These are phyloP conservation scores for Alcedo atthis DNA, from an alignment of 2,797 vertebrate genomes.

Conservation along the genomic window DNA sequence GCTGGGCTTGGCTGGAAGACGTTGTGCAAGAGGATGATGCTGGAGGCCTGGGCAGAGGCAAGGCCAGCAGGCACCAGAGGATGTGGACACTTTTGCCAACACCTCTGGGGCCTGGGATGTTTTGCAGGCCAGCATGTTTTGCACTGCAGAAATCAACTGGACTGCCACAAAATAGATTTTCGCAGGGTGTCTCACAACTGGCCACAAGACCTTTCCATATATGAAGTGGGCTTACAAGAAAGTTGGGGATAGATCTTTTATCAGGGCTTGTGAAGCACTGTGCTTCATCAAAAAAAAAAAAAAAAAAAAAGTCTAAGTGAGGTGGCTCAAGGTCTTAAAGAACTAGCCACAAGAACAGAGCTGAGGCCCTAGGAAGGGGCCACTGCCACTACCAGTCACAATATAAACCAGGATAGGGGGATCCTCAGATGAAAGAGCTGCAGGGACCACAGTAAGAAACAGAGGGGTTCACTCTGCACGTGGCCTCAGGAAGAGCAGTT, in stretches of 20 bases:
- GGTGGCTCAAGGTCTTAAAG: not conserved
- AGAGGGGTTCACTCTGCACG: not conserved
- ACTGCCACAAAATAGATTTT: too few species aligned
- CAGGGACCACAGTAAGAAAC: not conserved
- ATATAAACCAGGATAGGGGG: not conserved
- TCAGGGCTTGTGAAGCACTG: not conserved
- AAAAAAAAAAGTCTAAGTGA: not conserved
- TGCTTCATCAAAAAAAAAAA: not conserved
- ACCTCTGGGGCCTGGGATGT: not conserved
- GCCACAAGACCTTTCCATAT: not conserved
- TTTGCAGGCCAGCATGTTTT: not conserved
- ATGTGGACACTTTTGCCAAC: not conserved
- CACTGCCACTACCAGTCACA: not conserved
- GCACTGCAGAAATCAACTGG: not conserved
- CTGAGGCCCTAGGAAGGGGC: not conserved
- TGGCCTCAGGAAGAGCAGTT: rapidly evolving
- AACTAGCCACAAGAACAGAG: not conserved
- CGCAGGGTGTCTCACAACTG: not conserved
- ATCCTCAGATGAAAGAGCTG: not conserved
- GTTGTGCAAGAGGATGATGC: not conserved
- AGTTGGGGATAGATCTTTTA: not conserved
- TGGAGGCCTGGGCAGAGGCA: not conserved
- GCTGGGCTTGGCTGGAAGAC: not conserved
- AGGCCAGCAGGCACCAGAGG: not conserved
- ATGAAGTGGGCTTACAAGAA: not conserved